Base-by-base conservation (phyloP, 2,797 vertebrate species). In the Fistularia commersonii region DNA sequence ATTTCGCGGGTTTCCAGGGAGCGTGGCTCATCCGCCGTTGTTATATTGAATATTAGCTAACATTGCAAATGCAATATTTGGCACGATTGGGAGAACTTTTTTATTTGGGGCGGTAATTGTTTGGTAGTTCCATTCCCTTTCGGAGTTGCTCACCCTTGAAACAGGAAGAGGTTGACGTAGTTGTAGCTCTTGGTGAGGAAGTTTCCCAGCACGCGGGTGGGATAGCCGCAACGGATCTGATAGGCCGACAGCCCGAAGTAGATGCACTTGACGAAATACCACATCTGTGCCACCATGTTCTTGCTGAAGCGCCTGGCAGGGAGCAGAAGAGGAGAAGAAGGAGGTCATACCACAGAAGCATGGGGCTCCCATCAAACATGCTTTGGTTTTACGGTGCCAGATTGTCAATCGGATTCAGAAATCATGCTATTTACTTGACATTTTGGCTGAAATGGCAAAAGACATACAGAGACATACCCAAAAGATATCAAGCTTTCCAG, bases 141-240 rank as follows among this genome's bases (percentile, higher is more conserved):
- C 35, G 1, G 48, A 1, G 2, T 14, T 42, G 79, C 94, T 93
- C 86, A 99, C 97, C 97, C 97, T 88, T 99, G 97, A 83, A 99
- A 99, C 68, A 99, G 90, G 88, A 99, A 99, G 61, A 99, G 93
- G 88, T 99, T 99, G 88, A 95, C 90, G 3, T 99, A 99, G 82
- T 98, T 99, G 77, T 99, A 98, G 86, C 95, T 99, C 86, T 99
- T 99, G 44, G 97, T 99, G 76, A 99, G 95, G 84, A 99, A 99
- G 91, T 99, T 99, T 45, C 97, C 97, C 57, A 99, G 93, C 51
- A 98, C 93, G 1, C 97, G 93, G 10, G 97, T 99, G 35, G 97
- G 97, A 81, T 99, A 99, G 60, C 97, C 97, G 0, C 97, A 99
- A 64, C 97, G 96, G 81, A 99, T 99, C 88, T 99, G 97, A 90